phyloP scores from a whole-genome alignment of 2,113 vertebrate genomes.

The Odocoileus hemionus region DNA sequence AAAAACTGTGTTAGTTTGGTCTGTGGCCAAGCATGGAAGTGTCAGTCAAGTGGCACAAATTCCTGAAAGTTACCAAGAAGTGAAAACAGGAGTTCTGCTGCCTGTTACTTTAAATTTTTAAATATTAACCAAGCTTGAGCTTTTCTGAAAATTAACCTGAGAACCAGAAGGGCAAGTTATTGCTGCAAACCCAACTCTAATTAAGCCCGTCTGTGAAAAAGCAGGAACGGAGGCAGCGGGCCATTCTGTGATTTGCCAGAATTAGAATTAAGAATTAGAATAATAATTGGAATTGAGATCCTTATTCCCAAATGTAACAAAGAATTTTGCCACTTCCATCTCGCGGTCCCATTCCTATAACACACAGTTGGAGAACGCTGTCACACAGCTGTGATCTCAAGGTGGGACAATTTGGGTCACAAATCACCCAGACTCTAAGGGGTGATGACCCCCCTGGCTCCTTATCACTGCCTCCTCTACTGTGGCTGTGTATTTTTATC shows the following conservation, averaged over 20 bases:
- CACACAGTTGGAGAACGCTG: background rate
- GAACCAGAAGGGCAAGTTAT: background rate
- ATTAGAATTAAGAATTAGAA: background rate
- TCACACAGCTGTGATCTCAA: background rate
- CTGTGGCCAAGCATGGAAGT: background rate
- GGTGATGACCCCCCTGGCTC: background rate
- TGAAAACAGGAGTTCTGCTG: background rate
- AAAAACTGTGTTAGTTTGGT: background rate
- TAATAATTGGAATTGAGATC: background rate
- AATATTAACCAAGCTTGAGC: background rate
- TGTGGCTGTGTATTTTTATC: background rate
- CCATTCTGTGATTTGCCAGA: background rate
- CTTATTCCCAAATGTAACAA: background rate
- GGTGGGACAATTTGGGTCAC: background rate
- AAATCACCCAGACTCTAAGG: background rate
- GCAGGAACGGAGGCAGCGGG: background rate
- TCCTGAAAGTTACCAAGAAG: background rate
- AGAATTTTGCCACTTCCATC: background rate
- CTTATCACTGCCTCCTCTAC: background rate
- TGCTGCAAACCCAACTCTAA: background rate
- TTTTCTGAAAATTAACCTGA: constrained; percentile 3
- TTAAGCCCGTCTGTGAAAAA: background rate
- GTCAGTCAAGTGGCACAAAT: background rate
- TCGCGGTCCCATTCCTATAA: background rate
- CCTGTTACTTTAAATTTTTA: background rate